Conservation (phyloP, 2,113 vertebrate genomes). For the Antigone vipio region DNA sequence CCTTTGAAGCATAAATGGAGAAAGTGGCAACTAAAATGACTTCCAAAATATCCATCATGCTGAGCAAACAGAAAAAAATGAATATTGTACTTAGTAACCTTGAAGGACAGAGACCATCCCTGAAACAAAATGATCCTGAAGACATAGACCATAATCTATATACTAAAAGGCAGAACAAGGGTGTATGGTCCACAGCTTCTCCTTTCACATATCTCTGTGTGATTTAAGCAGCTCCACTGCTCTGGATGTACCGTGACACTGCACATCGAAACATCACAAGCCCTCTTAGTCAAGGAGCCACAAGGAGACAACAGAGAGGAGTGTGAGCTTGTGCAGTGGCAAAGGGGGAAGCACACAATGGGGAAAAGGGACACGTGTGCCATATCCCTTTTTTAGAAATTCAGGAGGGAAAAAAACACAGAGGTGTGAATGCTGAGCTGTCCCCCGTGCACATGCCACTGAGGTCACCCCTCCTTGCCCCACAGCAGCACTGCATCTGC, state of each 20-base stretch:
- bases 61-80: neutral
- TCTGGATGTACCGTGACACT: neutral
- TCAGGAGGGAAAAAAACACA: neutral
- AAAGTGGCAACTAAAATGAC: neutral
- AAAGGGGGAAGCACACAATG: neutral
- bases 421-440: rapidly evolving
- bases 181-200: neutral
- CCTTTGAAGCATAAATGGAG: neutral
- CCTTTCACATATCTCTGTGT: neutral
- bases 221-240: neutral
- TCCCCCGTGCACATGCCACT: neutral
- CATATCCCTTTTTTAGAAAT: neutral
- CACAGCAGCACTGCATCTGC: neutral
- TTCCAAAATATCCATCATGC: neutral
- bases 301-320: rapidly evolving
- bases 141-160: neutral
- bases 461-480: neutral
- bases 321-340: neutral
- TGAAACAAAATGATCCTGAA: neutral
- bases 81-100: neutral
- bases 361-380: neutral
- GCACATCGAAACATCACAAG: neutral
- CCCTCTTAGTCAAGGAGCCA: neutral
- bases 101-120: neutral
- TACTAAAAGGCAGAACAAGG: neutral